Base-by-base conservation (phyloP, 1,140 invertebrate genomes). In the Drosophila bocki region DNA sequence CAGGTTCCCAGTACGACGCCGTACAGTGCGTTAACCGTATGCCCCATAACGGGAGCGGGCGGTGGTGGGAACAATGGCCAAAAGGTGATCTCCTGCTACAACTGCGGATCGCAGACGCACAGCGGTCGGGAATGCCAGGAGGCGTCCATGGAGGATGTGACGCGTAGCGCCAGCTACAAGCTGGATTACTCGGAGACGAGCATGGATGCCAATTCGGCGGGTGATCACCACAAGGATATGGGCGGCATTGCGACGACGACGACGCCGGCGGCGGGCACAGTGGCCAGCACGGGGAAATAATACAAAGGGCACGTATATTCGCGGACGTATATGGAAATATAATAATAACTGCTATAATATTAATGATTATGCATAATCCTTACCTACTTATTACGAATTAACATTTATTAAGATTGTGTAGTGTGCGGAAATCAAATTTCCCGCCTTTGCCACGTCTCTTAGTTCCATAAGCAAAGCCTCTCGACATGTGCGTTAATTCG, bases 61-160 rank as follows among this genome's bases (percentile, higher is more conserved):
- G 82, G 72, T 8, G 77, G 77, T 7, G 65, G 74, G 2, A 42
- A 41, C n/a, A 42, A 41, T 4, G 44, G 61, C 1, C 85, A 71
- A 48, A 93, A 93, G 75, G 75, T 82, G 5, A 80, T 94, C 5
- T 95, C 94, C 17, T 96, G 95, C 82, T 97, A 95, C 92, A 97
- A 97, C 87, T 97, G 96, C 93, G 96, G 96, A 42, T 96, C 95
- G 33, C 94, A 94, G 53, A 96, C 94, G 59, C 97, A 98, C 92
- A 93, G 94, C n/a, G 97, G 97, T 2, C 93, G 94, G 67, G 97
- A 98, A 41, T 98, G 97, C 92, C 96, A 96, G 75, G 97, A 97
- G 91, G 95, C 95, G 59, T 97, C 96, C 8, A 97, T 98, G 95
- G 97, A 98, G 91, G 97, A 97, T 93, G 95, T 97, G 88, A 97